Evolutionary conservation across 2,888 invertebrate species (phyloP), one percentile per base, ranked within the genome.

Genomic region (Trachelus troglodyta): DNA sequence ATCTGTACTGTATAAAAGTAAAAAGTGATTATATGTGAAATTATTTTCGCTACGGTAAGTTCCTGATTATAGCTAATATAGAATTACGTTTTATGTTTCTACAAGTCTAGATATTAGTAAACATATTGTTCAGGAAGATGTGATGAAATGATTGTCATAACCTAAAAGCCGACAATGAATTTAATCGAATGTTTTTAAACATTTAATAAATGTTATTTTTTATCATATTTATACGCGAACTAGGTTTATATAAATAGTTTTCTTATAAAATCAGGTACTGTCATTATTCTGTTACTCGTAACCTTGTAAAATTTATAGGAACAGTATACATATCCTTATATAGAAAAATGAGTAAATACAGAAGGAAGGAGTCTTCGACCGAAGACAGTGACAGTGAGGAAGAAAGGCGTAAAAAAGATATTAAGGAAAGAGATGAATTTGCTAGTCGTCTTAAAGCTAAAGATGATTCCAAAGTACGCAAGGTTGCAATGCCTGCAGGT

Each of bases 351-450:
- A 91, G 90, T 81, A 90, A 88, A 80, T 90, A 91, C 78, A 92
- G 92, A 80, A 89, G 90, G 30, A 91, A 92, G 83, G 92, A 94
- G 85, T 88, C 90, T 23, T 93, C 94, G 0, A 93, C 94, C 35
- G 94, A 94, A 40, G 92, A 92, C 77, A 94, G 92, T 81, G 96
- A 97, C 86, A 97, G 96, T 88, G 95, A 94, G 81, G 98, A 98
- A 92, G 95, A 96, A 85, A 94, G 94, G 76, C 94, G 98, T n/a
- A 92, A 94, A 77, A 94, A 94, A 87, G 99, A 99, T 92, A 92
- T 98, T 73, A 95, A 95, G 88, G 98, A 98, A 91, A 94, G 99
- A 85, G 99, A 99, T 92, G 98, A 97, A 89, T 98, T 99, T 92
- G 95, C 98, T 0, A 95, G 95, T 84, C 93, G 99, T 78, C 93